Evolutionary conservation across 1,140 invertebrate genomes (phyloP), one percentile per base, ranked within the genome.

Genomic region (Cyclina sinensis): DNA sequence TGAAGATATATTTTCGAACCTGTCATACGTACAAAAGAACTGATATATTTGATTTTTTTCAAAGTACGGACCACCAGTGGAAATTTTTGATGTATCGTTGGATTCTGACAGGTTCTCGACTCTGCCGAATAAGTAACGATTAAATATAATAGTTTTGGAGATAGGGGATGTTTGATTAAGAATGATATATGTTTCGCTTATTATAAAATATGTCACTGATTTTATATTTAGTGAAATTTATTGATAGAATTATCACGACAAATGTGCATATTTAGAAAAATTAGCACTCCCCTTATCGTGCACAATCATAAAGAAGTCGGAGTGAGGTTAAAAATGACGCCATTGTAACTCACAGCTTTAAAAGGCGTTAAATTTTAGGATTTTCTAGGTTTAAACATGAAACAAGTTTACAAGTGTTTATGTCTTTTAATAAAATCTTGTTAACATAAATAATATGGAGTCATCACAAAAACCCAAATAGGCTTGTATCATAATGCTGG

Each of bases 21-120:
- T 87, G 85, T 87, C 85, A 87, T 80, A 87, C 37, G 27, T 30
- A 87, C 85, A 87, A 87, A 65, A 24, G 85, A 79, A 68, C 59
- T 87, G 85, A 87, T 87, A 87, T 87, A 87, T 87, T 87, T 80
- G 76, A 87, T 79, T 87, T 87, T 86, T 57, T 57, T 57, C 43
- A 32, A 51, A 62, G 37, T 79, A 65, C 48, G 62, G 74, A 87
- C 74, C 85, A 87, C 85, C 85, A 70, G 74, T 87, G 51, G 51
- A 65, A 79, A 79, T 59, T 80, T 87, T 79, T 87, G 85, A 87
- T 87, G 85, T 87, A 87, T 87, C 21, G 62, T 21, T 9, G 7
- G 43, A 39, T 37, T 39, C 85, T 87, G 85, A 76, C 85, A 87
- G 57, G 46, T 21, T 70, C 76, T 87, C 65, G 46, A 78, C 74